These are phyloP conservation scores for Helicoverpa assulta DNA, from an alignment of 2,888 invertebrate genomes.

Conservation along the genomic window DNA sequence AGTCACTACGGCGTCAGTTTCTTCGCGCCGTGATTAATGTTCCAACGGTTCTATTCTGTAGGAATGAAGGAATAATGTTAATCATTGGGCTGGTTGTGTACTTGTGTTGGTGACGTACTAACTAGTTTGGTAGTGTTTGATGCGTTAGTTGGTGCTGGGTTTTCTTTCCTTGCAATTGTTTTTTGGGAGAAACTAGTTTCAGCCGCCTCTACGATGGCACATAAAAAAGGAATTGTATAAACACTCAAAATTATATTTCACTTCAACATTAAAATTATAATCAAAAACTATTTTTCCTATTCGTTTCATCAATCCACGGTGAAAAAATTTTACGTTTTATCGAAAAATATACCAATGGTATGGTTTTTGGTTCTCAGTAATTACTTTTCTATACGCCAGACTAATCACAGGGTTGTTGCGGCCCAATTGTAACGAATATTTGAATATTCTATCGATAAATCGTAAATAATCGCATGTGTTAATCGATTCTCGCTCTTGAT, in stretches of 20 bases:
- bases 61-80: conserved; percentile 49
- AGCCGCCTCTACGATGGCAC: too few species aligned
- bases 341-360: conserved; percentile 38
- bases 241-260: not conserved
- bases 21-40: conserved; percentile 63
- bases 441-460: conserved; percentile 29
- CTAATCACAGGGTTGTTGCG: conserved; percentile 48
- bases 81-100: conserved; percentile 40
- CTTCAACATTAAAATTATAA: conserved; percentile 2
- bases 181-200: too few species aligned
- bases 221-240: too few species aligned
- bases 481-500: conserved; percentile 22
- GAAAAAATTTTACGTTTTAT: conserved; percentile 42
- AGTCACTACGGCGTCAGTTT: conserved; percentile 59
- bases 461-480: not conserved
- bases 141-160: conserved; percentile 1
- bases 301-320: conserved; percentile 25
- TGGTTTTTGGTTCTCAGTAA: conserved; percentile 45
- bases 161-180: not conserved
- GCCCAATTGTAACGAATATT: conserved; percentile 40
- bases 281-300: conserved; percentile 1
- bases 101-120: not conserved
- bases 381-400: conserved; percentile 50
- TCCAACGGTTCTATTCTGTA: conserved; percentile 48
- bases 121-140: not conserved